These are phyloP conservation scores for Hemibagrus wyckioides DNA, from an alignment of 2,113 vertebrate species.

Conservation along the genomic window DNA sequence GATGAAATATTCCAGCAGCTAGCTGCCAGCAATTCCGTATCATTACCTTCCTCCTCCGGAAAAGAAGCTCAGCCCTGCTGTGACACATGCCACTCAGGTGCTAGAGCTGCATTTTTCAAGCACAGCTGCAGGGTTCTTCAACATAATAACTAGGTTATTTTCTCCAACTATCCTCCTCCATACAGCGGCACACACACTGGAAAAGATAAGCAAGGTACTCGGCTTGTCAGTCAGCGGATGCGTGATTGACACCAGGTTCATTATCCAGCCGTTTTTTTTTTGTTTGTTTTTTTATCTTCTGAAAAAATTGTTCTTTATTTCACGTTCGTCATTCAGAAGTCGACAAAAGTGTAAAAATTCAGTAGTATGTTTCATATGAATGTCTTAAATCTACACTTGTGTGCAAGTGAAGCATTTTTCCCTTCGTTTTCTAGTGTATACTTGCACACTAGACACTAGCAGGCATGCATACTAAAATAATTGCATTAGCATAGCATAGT, in stretches of 20 bases:
- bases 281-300: not conserved
- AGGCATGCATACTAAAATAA: not conserved
- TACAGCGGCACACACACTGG: not conserved
- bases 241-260: not conserved
- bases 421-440: not conserved
- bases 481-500: no score
- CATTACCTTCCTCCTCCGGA: slow-evolving; percentile 41
- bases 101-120: slow-evolving; percentile 36
- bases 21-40: slow-evolving; percentile 40
- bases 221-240: slow-evolving; percentile 2
- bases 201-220: slow-evolving; percentile 3
- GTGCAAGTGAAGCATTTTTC: not conserved
- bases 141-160: slow-evolving; percentile 42
- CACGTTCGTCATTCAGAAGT: not conserved
- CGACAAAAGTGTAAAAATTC: not conserved
- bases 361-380: not conserved
- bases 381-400: not conserved
- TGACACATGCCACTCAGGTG: slow-evolving; percentile 55
- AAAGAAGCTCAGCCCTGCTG: slow-evolving; percentile 30
- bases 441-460: not conserved
- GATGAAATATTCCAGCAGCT: slow-evolving; percentile 32
- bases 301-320: not conserved
- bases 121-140: slow-evolving; percentile 43
- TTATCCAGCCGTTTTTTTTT: not conserved
- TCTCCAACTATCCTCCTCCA: slow-evolving; percentile 21